Conservation (phyloP, 2,888 invertebrate genomes). For the Macroteleia sp. region DNA sequence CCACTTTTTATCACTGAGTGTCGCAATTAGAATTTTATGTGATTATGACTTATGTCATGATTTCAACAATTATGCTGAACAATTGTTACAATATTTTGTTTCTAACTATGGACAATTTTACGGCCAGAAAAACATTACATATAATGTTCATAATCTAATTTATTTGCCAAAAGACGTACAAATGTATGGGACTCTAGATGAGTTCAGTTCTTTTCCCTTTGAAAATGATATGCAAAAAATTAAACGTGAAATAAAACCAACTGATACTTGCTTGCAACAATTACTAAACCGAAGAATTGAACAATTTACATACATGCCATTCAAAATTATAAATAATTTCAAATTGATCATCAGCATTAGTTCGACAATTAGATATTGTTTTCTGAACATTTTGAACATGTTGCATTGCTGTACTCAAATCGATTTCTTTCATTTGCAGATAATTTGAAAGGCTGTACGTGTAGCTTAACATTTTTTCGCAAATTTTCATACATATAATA, state of each 20-base stretch:
- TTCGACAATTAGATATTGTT: no score
- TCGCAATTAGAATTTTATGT: constrained; percentile 11
- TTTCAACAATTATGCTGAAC: background rate
- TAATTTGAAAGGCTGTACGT: no score
- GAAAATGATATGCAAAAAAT: constrained; percentile 20
- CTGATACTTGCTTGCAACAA: no score
- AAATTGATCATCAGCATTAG: no score
- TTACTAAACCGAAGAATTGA: no score
- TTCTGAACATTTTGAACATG: background rate
- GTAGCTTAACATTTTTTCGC: no score
- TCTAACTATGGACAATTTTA: background rate
- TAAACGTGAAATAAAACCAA: no score
- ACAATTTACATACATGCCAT: no score
- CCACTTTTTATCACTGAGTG: constrained; percentile 1
- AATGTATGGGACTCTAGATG: background rate
- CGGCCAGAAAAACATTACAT: background rate
- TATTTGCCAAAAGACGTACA: constrained; percentile 6
- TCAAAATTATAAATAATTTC: no score
- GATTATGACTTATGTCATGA: background rate
- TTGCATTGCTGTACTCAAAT: no score
- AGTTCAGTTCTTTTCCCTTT: background rate
- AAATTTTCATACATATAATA: no score
- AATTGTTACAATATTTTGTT: background rate
- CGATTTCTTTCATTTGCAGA: no score
- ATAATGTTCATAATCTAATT: constrained; percentile 8